Percentiles rank a stretch among this genome's conserved stretches.
phyloP scores from a whole-genome alignment of 2,888 invertebrate species.

The Phorcus lineatus region DNA sequence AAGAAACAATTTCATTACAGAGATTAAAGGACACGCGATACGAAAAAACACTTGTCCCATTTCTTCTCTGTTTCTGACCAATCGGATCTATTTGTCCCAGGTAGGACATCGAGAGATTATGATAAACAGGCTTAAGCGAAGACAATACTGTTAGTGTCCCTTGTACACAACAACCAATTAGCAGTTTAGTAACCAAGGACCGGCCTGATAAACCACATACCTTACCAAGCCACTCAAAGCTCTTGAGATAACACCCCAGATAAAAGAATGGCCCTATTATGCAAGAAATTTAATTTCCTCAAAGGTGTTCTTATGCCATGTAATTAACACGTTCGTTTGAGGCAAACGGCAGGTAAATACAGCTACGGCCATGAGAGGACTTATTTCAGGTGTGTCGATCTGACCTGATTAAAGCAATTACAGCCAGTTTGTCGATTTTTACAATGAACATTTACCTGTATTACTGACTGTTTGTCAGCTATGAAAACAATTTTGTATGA shows the following conservation, averaged over 20 bases:
- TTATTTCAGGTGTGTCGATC: constrained; percentile 1
- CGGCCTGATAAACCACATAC: not conserved
- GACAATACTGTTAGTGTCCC: constrained; percentile 2
- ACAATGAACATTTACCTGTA: not conserved
- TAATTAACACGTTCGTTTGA: constrained; percentile 7
- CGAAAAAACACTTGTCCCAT: not conserved
- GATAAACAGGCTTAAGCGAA: constrained; percentile 20
- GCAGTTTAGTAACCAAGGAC: constrained; percentile 16
- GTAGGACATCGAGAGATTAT: constrained; percentile 1
- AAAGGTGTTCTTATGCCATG: not conserved
- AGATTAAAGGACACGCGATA: not conserved
- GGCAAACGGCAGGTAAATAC: not conserved
- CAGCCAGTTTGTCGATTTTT: not conserved
- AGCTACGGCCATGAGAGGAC: not conserved
- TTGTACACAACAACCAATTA: constrained; percentile 23
- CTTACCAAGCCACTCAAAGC: not conserved
- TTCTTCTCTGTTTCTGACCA: not conserved
- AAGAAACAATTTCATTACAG: not conserved
- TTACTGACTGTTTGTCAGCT: not conserved
- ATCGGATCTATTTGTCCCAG: not conserved
- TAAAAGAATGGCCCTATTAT: constrained; percentile 15
- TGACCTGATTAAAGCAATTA: not conserved
- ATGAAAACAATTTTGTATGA: not conserved
- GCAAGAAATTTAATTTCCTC: constrained; percentile 15
- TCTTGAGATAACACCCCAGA: not conserved